Evolutionary conservation across 2,797 vertebrate species (phyloP).

Genomic region (Intellagama lesueurii): DNA sequence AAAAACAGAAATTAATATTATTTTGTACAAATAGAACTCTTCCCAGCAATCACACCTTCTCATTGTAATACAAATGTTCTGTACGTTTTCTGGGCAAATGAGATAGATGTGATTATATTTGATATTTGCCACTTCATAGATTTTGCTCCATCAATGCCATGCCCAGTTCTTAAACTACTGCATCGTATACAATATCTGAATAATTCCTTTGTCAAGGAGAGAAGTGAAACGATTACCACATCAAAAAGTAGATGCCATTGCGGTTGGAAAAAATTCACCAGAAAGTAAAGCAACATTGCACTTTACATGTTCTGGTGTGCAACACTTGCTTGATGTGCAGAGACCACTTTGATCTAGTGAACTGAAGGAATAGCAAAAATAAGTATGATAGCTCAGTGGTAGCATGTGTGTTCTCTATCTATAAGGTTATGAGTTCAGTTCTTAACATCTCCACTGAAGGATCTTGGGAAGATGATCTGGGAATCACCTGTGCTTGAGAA

Average conservation of each 20-base stretch:
- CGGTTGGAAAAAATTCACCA: background rate
- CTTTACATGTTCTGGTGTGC: constrained; percentile 49
- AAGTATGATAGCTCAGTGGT: background rate
- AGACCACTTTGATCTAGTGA: constrained; percentile 49
- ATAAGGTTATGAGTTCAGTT: background rate
- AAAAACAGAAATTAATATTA: background rate
- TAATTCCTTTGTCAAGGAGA: constrained; percentile 48
- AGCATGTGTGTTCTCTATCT: background rate
- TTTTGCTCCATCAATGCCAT: constrained; percentile 24
- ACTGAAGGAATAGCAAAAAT: constrained; percentile 29
- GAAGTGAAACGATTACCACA: constrained; percentile 45
- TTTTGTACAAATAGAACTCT: background rate
- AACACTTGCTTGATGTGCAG: background rate
- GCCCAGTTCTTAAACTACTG: background rate
- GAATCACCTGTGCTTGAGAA: background rate
- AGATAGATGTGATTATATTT: background rate
- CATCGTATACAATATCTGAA: constrained; percentile 1
- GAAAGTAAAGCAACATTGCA: constrained; percentile 49
- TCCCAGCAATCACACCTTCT: background rate
- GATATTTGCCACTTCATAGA: constrained; percentile 11
- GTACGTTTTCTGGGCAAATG: background rate
- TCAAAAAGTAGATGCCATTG: constrained; percentile 37
- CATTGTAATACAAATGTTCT: constrained; percentile 4
- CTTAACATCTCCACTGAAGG: background rate
- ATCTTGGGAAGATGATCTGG: background rate